A percentile compares a stretch with the other conserved stretches of the same genome.
Evolutionary conservation across 2,888 invertebrate genomes (phyloP).

Genomic region (Nematopogon swammerdamellus): DNA sequence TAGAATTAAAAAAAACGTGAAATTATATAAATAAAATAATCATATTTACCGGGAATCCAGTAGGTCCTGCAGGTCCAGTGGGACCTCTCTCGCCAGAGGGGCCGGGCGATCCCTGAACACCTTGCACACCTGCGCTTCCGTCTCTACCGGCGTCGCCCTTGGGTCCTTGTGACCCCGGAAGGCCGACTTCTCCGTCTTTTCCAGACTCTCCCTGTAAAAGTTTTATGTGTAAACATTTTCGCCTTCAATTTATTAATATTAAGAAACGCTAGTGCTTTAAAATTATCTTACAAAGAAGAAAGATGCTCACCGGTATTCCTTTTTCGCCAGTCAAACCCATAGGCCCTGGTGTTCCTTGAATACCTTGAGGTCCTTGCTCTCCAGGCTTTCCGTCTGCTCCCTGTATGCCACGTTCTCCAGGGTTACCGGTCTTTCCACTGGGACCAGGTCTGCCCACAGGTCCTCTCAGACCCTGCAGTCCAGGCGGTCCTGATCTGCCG

Average conservation of each 20-base stretch:
- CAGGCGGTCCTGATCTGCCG: constrained; percentile 66
- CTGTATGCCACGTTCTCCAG: constrained; percentile 70
- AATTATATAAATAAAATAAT: no score
- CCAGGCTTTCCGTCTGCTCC: constrained; percentile 86
- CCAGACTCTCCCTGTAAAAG: constrained; percentile 71
- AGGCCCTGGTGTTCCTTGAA: constrained; percentile 76
- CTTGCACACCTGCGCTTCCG: constrained; percentile 71
- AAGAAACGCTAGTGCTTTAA: neutral
- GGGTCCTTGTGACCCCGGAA: constrained; percentile 71
- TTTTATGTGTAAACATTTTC: neutral
- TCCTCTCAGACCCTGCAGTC: constrained; percentile 62
- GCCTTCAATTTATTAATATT: neutral
- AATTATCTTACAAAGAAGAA: constrained; percentile 7
- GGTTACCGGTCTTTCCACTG: constrained; percentile 65
- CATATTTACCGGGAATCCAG: constrained; percentile 80
- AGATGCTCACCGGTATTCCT: constrained; percentile 60
- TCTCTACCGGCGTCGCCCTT: constrained; percentile 78
- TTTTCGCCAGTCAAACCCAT: constrained; percentile 76
- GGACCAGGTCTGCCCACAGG: constrained; percentile 66
- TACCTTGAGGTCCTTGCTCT: constrained; percentile 75
- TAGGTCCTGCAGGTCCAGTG: constrained; percentile 70
- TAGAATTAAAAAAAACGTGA: no score
- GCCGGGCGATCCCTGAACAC: constrained; percentile 70
- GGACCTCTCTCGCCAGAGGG: constrained; percentile 72
- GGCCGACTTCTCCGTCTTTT: constrained; percentile 75